Conservation (phyloP, 37 sponge, comb jelly and placozoan genomes). For the Haliclona indistincta region DNA sequence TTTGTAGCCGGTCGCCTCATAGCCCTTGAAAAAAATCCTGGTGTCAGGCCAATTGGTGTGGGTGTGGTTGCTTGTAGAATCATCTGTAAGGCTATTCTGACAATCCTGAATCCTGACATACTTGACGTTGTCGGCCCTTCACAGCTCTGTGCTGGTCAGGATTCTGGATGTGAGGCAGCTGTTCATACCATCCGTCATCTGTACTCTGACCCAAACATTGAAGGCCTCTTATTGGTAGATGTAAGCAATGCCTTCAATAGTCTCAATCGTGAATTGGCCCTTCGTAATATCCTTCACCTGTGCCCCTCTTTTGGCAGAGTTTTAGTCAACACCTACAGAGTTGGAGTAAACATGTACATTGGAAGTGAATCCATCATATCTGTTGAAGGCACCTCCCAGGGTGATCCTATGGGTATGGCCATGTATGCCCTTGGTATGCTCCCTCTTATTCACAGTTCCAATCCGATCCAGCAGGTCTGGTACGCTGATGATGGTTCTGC, state of each 20-base stretch:
- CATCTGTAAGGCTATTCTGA: conserved; percentile 1
- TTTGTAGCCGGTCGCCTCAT: conserved; percentile 18
- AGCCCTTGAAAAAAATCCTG: conserved; percentile 28
- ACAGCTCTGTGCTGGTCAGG: conserved; percentile 22
- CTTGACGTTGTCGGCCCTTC: conserved; percentile 14
- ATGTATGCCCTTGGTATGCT: conserved; percentile 22
- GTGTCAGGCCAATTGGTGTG: conserved; percentile 11
- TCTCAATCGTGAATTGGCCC: conserved; percentile 18
- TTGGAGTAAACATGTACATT: not conserved
- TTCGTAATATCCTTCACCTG: conserved; percentile 23
- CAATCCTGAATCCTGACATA: conserved; percentile 4
- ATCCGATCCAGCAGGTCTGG: conserved; percentile 6
- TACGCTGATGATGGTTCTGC: conserved; percentile 27
- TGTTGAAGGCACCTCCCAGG: conserved; percentile 15
- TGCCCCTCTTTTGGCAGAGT: conserved; percentile 19
- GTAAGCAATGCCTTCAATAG: conserved; percentile 34
- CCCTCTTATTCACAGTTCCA: conserved; percentile 3
- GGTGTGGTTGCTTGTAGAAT: not conserved
- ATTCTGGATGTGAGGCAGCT: conserved; percentile 20
- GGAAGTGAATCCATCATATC: conserved; percentile 13
- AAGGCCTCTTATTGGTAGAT: conserved; percentile 32
- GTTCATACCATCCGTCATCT: conserved; percentile 15
- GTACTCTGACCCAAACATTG: no score
- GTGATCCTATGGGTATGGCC: conserved; percentile 14
- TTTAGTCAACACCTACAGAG: conserved; percentile 22